phyloP scores from a whole-genome alignment of 1,140 invertebrate species.

The Pectinophora gossypiella region DNA sequence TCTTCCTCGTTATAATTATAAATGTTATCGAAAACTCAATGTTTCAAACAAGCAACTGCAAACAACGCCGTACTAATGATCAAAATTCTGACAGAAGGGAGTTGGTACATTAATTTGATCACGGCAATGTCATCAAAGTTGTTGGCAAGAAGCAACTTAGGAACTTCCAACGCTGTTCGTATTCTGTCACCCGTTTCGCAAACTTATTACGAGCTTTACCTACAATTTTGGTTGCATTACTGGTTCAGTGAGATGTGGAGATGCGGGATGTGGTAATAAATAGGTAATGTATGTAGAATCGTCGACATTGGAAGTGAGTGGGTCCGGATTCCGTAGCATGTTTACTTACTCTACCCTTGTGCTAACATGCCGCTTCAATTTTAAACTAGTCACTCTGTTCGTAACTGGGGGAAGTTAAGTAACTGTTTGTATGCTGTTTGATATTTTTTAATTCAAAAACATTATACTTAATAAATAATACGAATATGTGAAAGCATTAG shows the following conservation, averaged over 20 bases:
- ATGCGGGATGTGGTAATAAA: no score
- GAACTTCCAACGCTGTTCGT: not conserved
- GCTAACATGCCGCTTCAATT: not conserved
- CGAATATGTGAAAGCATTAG: no score
- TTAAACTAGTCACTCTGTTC: not conserved
- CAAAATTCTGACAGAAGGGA: slow-evolving; percentile 36
- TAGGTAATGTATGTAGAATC: no score
- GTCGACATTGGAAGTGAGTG: no score
- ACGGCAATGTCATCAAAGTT: slow-evolving; percentile 41
- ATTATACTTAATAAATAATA: no score
- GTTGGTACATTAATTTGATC: slow-evolving; percentile 45
- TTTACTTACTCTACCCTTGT: not conserved
- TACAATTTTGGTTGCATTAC: not conserved
- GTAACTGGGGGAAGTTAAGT: no score
- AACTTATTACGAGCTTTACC: not conserved
- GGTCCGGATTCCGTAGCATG: not conserved
- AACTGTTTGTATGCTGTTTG: no score
- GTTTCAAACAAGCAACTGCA: slow-evolving; percentile 1
- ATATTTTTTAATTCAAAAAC: no score
- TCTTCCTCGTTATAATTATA: not conserved
- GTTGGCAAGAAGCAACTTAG: not conserved
- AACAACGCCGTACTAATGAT: slow-evolving; percentile 29
- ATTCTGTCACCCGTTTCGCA: not conserved
- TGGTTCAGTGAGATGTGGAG: not conserved
- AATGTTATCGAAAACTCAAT: not conserved